These are phyloP conservation scores for Megaceryle torquata DNA, from an alignment of 2,113 vertebrate species.

Conservation along the genomic window DNA sequence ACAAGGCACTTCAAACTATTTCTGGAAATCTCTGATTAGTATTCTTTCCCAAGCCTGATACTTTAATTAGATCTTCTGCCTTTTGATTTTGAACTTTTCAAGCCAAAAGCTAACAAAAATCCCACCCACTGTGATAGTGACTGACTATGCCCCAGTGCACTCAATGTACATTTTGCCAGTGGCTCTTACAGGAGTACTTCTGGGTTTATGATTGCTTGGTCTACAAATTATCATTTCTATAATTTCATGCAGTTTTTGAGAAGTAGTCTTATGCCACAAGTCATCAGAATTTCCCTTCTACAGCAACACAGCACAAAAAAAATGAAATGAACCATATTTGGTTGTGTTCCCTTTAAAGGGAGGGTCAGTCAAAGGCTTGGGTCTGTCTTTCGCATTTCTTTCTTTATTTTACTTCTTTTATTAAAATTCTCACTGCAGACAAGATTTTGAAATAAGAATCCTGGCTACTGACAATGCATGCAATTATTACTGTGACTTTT, in stretches of 20 bases:
- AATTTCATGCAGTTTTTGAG: background rate
- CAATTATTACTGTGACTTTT: slow-evolving; percentile 22
- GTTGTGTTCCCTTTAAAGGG: background rate
- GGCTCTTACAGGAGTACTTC: background rate
- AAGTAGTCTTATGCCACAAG: background rate
- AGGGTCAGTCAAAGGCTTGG: background rate
- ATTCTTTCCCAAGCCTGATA: background rate
- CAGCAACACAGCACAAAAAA: background rate
- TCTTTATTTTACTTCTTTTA: background rate
- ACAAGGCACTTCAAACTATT: background rate
- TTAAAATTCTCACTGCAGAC: background rate
- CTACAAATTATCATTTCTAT: background rate
- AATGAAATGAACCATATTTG: background rate
- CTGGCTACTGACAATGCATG: background rate
- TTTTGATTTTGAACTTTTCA: background rate
- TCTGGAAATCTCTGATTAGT: background rate
- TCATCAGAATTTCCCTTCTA: background rate
- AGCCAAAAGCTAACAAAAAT: background rate
- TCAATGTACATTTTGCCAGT: background rate
- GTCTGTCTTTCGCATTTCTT: background rate
- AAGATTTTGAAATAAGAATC: slow-evolving; percentile 12
- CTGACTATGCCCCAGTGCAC: background rate
- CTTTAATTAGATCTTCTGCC: background rate
- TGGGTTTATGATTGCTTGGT: background rate
- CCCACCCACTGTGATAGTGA: background rate